Evolutionary conservation across 2,797 vertebrate genomes (phyloP), one percentile per base, ranked within the genome.

Genomic region (Karalla daura): DNA sequence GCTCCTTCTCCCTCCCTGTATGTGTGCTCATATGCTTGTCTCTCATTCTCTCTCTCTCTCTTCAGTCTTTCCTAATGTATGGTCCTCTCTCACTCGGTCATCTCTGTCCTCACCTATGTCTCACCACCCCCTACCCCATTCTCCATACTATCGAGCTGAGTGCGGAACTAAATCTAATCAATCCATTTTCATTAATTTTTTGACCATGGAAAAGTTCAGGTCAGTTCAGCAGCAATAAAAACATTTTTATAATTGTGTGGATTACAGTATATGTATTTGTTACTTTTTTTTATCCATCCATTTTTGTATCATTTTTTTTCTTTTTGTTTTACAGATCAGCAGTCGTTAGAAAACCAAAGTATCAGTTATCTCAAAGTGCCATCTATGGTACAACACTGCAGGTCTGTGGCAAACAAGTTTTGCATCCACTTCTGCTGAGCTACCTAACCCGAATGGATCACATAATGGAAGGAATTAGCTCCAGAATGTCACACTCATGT

Each of bases 301-400:
- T n/a, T n/a, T n/a, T n/a, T n/a, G n/a, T n/a, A n/a, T n/a, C n/a
- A n/a, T n/a, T n/a, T n/a, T n/a, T n/a, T n/a, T n/a, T n/a, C n/a
- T n/a, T n/a, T n/a, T n/a, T n/a, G n/a, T n/a, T n/a, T n/a, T n/a
- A 63, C 63, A 70, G 33, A 62, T 74, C 70, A 70, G 52, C 41
- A 40, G 43, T 41, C 37, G 36, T 52, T 63, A n/a, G 41, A 47
- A 46, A 2, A 10, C n/a, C 0, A 52, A 72, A 32, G 40, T 35
- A 28, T 72, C 45, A 65, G 32, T 17, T 24, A 30, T 51, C 25
- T 66, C 9, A 13, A 24, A 53, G 8, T 32, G 13, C 3, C 47
- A 23, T 43, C 28, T 18, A 18, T 25, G 7, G 32, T 46, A 45
- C 13, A 63, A 44, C 39, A 39, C 11, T 54, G 24, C 17, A 25